Evolutionary conservation across 2,113 vertebrate genomes (phyloP).

Genomic region (Oxyura jamaicensis): DNA sequence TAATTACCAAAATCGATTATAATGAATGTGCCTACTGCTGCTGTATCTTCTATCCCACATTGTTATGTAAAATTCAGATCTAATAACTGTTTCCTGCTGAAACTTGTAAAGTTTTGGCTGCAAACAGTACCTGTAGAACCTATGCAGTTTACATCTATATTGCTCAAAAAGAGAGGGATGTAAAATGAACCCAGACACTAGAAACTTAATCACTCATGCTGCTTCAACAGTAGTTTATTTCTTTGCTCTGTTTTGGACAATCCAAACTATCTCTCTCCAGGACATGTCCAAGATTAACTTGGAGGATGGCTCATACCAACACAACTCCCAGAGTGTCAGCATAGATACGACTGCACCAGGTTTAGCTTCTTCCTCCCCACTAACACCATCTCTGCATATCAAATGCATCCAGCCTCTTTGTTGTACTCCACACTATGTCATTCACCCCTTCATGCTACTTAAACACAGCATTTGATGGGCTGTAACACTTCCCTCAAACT

Average conservation of each 20-base stretch:
- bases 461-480: background rate
- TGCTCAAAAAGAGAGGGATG: background rate
- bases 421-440: background rate
- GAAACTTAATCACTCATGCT: background rate
- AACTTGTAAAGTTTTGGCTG: background rate
- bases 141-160: background rate
- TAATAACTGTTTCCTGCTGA: background rate
- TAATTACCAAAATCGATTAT: background rate
- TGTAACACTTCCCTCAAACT: background rate
- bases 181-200: background rate
- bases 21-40: background rate
- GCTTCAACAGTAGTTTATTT: background rate
- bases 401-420: background rate
- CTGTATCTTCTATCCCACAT: background rate
- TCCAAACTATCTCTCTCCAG: background rate
- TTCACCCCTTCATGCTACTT: background rate
- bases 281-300: background rate
- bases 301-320: background rate
- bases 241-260: background rate
- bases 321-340: background rate
- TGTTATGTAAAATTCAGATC: background rate
- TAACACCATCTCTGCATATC: background rate
- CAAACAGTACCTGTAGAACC: constrained; percentile 1
- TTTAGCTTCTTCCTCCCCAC: background rate
- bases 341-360: too few species aligned